These are phyloP conservation scores for Agrotis ipsilon DNA, from an alignment of 2,888 invertebrate species.

Conservation along the genomic window DNA sequence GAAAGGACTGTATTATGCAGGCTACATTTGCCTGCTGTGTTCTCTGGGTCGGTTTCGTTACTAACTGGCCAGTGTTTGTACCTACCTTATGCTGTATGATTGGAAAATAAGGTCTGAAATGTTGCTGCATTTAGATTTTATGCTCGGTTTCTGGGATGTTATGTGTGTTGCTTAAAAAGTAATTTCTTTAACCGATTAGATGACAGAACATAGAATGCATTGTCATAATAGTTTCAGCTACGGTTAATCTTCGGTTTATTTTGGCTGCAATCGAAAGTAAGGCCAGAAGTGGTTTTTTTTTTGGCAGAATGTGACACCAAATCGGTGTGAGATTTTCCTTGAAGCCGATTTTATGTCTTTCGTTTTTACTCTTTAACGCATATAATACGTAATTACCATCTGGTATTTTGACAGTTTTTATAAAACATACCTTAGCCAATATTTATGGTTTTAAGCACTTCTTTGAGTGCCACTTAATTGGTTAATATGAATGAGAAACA, in stretches of 20 bases:
- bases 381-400: no score
- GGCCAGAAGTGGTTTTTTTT: no score
- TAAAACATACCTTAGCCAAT: neutral
- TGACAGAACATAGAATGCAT: neutral
- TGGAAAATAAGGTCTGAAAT: constrained; percentile 10
- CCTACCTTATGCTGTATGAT: neutral
- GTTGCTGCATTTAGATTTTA: neutral
- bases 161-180: neutral
- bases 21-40: constrained; percentile 23
- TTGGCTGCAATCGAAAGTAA: no score
- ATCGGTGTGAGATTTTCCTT: neutral
- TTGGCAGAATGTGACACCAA: no score
- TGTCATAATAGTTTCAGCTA: no score
- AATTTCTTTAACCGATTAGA: neutral
- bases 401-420: neutral
- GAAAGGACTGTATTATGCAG: constrained; percentile 33
- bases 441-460: neutral
- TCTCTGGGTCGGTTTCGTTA: constrained; percentile 13
- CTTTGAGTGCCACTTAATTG: neutral
- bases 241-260: no score
- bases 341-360: neutral
- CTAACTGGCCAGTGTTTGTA: constrained; percentile 10
- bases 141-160: neutral
- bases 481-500: no score
- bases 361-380: neutral